These are phyloP conservation scores for Ophiothrix spiculata DNA, from an alignment of 35 echinoderm and acorn worm genomes.

Conservation along the genomic window DNA sequence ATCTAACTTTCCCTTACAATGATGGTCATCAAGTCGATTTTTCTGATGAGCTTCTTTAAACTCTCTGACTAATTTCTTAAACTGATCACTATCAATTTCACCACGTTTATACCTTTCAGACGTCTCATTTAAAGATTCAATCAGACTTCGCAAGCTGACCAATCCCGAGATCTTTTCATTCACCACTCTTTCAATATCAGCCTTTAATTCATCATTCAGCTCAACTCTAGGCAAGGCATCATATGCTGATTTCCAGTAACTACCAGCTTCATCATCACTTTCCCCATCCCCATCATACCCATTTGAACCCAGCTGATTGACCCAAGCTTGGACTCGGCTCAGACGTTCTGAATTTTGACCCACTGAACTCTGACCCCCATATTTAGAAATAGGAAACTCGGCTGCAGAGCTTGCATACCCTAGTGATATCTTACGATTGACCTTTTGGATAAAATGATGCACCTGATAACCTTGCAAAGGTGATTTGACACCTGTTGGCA, in stretches of 20 bases:
- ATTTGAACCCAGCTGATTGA: conserved; percentile 5
- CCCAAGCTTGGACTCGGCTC: not conserved
- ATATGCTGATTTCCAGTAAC: too few relatives aligned
- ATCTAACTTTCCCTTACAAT: not conserved
- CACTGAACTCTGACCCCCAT: not conserved
- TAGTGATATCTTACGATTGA: not conserved
- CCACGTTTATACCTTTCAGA: not conserved
- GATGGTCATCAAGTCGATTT: not conserved
- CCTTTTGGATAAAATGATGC: not conserved
- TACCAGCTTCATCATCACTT: not conserved
- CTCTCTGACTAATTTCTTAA: not conserved
- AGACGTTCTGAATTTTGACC: not conserved
- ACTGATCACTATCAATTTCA: not conserved
- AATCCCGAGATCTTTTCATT: not conserved
- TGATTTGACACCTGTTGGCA: not conserved
- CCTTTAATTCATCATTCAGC: not conserved
- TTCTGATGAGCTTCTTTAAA: not conserved
- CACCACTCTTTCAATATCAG: not conserved
- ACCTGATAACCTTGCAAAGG: not conserved
- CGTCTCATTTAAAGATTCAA: not conserved
- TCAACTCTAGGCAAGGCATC: not conserved
- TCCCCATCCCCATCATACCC: not conserved
- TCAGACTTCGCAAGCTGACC: not conserved
- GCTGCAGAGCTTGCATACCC: not conserved
- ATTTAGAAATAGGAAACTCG: not conserved